Evolutionary conservation across 2,113 vertebrate species (phyloP).

Genomic region (Chauna torquata): DNA sequence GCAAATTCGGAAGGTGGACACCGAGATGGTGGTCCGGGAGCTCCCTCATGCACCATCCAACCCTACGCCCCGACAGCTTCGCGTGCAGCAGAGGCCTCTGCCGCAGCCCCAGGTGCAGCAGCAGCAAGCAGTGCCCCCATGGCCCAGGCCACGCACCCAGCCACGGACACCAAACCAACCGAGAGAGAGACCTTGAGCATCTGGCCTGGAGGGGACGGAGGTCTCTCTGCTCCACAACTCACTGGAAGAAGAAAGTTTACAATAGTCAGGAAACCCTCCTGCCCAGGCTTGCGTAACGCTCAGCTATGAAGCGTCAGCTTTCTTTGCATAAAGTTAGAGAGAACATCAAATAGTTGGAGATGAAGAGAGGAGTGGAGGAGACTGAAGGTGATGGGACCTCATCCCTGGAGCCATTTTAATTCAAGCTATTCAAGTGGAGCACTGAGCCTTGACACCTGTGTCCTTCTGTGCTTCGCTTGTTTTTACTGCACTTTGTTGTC

Average conservation of each 20-base stretch:
- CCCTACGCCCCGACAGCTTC: neutral
- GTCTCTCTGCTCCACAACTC: neutral
- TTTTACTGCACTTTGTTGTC: neutral
- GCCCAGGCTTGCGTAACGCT: neutral
- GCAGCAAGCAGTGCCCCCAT: neutral
- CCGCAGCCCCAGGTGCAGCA: neutral
- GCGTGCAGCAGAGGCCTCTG: neutral
- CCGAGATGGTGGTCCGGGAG: neutral
- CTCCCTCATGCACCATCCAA: accelerated
- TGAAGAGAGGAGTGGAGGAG: neutral
- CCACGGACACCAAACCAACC: neutral
- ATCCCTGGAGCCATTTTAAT: neutral
- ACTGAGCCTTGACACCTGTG: neutral
- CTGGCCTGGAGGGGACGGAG: accelerated
- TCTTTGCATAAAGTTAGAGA: neutral
- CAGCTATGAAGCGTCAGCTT: neutral
- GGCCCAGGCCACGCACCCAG: slow-evolving; percentile 31
- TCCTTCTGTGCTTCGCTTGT: neutral
- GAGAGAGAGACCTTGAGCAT: neutral
- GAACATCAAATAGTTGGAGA: neutral
- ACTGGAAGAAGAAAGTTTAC: neutral
- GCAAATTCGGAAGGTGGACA: accelerated
- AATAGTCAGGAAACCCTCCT: neutral
- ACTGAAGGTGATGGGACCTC: neutral
- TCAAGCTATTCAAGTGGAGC: neutral